Percentiles rank a stretch among this genome's conserved stretches.
phyloP scores from a whole-genome alignment of 2,113 vertebrate species.

The Ia io region DNA sequence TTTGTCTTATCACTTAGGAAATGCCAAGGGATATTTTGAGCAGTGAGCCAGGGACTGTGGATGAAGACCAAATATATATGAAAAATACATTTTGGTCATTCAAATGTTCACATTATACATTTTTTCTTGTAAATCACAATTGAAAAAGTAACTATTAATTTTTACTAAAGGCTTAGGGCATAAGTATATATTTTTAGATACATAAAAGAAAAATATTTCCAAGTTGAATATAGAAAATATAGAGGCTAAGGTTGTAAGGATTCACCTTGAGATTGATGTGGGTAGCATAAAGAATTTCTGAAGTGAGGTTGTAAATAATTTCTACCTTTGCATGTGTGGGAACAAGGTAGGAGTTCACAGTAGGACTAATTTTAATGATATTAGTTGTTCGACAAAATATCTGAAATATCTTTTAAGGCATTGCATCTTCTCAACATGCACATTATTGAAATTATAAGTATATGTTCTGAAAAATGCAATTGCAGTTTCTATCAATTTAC shows the following conservation, averaged over 20 bases:
- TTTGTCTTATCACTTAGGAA: not conserved
- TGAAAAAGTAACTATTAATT: not conserved
- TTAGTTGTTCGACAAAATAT: not conserved
- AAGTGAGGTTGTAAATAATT: not conserved
- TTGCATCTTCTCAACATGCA: not conserved
- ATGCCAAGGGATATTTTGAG: not conserved
- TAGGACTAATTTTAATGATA: constrained; percentile 32
- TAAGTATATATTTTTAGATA: not conserved
- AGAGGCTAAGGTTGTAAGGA: not conserved
- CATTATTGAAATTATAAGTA: not conserved
- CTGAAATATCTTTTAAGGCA: not conserved
- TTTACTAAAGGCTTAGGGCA: not conserved
- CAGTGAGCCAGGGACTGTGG: too few relatives aligned
- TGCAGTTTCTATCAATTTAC: not conserved
- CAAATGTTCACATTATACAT: not conserved
- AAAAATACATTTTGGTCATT: not conserved
- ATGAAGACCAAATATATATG: not conserved
- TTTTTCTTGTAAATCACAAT: not conserved
- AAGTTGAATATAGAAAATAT: not conserved
- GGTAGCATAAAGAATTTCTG: not conserved
- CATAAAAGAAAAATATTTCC: not conserved
- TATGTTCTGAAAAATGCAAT: not conserved
- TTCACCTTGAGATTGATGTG: not conserved
- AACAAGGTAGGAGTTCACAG: constrained; percentile 7
- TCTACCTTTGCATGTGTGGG: not conserved